A percentile compares a stretch with the other conserved stretches of the same genome.
Conservation (phyloP, 2,113 vertebrate genomes). For the Cottus gobio region DNA sequence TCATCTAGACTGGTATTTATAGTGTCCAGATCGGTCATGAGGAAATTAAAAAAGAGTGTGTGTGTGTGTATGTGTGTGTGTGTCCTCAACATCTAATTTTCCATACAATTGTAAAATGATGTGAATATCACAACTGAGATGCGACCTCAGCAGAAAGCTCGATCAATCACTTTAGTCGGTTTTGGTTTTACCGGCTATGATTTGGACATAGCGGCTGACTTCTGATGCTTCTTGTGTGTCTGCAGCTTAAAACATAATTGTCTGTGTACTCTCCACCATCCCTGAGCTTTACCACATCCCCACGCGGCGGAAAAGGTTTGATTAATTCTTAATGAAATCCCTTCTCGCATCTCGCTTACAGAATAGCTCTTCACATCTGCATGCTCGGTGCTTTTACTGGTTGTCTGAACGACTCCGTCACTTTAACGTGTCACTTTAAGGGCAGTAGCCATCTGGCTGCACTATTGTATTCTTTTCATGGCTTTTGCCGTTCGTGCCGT, state of each 20-base stretch:
- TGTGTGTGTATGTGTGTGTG: neutral
- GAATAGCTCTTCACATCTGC: neutral
- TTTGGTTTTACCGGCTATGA: neutral
- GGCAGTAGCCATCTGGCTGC: neutral
- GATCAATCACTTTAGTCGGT: neutral
- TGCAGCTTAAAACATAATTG: too few species aligned
- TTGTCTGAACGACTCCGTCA: neutral
- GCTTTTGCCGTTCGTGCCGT: neutral
- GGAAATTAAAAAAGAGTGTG: slow-evolving; percentile 35
- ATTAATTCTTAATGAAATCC: neutral
- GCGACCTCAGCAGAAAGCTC: neutral
- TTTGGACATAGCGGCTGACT: neutral
- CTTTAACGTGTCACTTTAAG: neutral
- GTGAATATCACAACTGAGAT: neutral
- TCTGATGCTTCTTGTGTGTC: neutral
- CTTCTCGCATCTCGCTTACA: neutral
- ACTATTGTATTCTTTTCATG: neutral
- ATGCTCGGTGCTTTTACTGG: neutral
- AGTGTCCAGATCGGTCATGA: slow-evolving; percentile 4
- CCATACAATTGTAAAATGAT: neutral
- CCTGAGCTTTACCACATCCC: neutral
- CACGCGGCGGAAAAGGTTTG: neutral
- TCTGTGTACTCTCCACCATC: neutral
- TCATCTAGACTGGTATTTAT: slow-evolving; percentile 3
- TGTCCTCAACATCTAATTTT: slow-evolving; percentile 56